Percentiles rank a stretch among this genome's conserved stretches.
phyloP scores from a whole-genome alignment of 2,888 invertebrate species.

The Deilephila elpenor region DNA sequence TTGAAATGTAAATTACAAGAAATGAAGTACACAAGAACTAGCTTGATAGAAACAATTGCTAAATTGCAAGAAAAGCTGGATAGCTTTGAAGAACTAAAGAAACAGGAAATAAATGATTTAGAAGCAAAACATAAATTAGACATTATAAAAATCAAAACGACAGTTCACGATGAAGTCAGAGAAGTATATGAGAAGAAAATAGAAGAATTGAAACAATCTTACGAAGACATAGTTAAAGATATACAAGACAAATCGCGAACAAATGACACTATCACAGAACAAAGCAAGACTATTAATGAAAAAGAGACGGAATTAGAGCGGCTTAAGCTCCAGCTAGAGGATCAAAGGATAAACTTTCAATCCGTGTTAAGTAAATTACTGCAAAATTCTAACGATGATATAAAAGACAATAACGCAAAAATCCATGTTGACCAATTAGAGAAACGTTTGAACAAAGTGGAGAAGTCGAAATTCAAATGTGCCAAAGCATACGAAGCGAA shows the following conservation, averaged over 20 bases:
- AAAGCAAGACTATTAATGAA: conserved; percentile 57
- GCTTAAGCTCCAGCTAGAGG: conserved; percentile 58
- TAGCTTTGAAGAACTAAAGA: conserved; percentile 59
- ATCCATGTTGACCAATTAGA: conserved; percentile 61
- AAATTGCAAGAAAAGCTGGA: conserved; percentile 61
- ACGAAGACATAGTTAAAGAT: conserved; percentile 57
- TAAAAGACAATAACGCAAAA: conserved; percentile 47
- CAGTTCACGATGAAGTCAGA: conserved; percentile 59
- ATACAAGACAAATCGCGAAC: conserved; percentile 46
- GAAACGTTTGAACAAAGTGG: conserved; percentile 66
- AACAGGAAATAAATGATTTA: conserved; percentile 65
- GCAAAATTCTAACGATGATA: conserved; percentile 54
- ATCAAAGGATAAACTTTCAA: conserved; percentile 60
- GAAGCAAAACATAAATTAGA: conserved; percentile 64
- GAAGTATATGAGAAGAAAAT: conserved; percentile 59
- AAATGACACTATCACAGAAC: conserved; percentile 51
- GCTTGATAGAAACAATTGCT: conserved; percentile 58
- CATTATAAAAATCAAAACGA: conserved; percentile 57
- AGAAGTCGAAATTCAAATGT: conserved; percentile 66
- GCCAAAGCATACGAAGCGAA: conserved; percentile 65
- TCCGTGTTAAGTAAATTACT: conserved; percentile 56
- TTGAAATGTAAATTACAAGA: conserved; percentile 64
- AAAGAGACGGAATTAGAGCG: conserved; percentile 62
- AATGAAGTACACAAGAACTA: conserved; percentile 60
- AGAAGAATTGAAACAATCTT: conserved; percentile 56